A percentile compares a stretch with the other conserved stretches of the same genome.
These are phyloP conservation scores for Phorcus lineatus DNA, from an alignment of 2,888 invertebrate genomes.

Conservation along the genomic window DNA sequence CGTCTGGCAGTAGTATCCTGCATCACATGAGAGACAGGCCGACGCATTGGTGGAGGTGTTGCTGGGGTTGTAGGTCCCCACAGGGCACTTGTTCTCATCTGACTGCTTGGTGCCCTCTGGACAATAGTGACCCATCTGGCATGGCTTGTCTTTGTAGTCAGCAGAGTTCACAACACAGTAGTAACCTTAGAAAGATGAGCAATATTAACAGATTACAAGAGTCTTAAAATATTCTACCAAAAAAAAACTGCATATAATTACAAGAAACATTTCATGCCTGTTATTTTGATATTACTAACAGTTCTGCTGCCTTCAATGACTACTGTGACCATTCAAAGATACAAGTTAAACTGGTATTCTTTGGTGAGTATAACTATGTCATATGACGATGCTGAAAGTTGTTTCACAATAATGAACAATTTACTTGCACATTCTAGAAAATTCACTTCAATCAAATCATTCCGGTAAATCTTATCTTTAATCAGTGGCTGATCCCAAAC, in stretches of 20 bases:
- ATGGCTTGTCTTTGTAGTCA: conserved; percentile 63
- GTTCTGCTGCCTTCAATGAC: not conserved
- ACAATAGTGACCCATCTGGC: conserved; percentile 71
- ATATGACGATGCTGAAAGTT: no score
- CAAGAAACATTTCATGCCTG: no score
- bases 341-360: no score
- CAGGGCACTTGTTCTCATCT: conserved; percentile 57
- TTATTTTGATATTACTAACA: no score
- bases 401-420: no score
- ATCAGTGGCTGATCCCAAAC: no score
- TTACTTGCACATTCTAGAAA: no score
- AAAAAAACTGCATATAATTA: not conserved
- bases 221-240: not conserved
- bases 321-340: no score
- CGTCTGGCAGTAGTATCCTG: conserved; percentile 61
- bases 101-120: conserved; percentile 59
- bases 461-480: no score
- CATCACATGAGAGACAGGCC: conserved; percentile 60
- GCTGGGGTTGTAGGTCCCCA: conserved; percentile 65
- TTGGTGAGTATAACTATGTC: no score
- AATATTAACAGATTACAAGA: not conserved
- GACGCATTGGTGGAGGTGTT: conserved; percentile 47
- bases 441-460: no score
- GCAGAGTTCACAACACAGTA: conserved; percentile 69
- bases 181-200: conserved; percentile 54